These are phyloP conservation scores for Magallana nippona DNA, from an alignment of 2,888 invertebrate genomes.

Conservation along the genomic window DNA sequence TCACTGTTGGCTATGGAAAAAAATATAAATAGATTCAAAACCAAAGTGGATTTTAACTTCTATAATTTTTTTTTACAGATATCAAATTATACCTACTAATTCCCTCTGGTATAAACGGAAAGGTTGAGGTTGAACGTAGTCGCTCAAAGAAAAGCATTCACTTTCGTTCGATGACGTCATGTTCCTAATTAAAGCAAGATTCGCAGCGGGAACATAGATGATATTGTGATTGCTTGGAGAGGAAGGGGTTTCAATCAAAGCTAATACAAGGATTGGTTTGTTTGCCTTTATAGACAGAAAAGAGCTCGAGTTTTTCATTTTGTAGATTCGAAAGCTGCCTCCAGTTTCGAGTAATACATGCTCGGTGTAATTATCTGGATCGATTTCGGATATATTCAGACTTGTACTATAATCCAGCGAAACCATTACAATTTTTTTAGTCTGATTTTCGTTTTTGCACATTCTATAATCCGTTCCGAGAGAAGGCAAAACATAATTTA, in stretches of 20 bases:
- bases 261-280: background rate
- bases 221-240: background rate
- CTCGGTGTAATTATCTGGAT: background rate
- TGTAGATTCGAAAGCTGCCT: background rate
- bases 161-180: too few relatives aligned
- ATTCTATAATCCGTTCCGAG: background rate
- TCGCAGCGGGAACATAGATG: background rate
- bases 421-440: background rate
- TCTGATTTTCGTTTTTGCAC: background rate
- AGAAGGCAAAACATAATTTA: background rate
- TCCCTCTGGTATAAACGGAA: too few relatives aligned
- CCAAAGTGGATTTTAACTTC: too few relatives aligned
- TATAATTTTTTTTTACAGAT: too few relatives aligned
- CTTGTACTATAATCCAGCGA: background rate
- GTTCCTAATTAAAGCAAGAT: background rate
- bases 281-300: background rate
- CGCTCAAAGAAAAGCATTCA: too few relatives aligned
- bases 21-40: background rate
- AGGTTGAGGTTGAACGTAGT: too few relatives aligned
- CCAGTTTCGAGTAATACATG: background rate
- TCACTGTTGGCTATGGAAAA: background rate
- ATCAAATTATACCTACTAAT: too few relatives aligned
- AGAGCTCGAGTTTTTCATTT: background rate
- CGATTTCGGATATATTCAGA: background rate
- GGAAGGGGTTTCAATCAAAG: background rate